Percentiles rank a stretch among this genome's conserved stretches.
Evolutionary conservation across 1,140 invertebrate species (phyloP).

Genomic region (Drusus annulatus): DNA sequence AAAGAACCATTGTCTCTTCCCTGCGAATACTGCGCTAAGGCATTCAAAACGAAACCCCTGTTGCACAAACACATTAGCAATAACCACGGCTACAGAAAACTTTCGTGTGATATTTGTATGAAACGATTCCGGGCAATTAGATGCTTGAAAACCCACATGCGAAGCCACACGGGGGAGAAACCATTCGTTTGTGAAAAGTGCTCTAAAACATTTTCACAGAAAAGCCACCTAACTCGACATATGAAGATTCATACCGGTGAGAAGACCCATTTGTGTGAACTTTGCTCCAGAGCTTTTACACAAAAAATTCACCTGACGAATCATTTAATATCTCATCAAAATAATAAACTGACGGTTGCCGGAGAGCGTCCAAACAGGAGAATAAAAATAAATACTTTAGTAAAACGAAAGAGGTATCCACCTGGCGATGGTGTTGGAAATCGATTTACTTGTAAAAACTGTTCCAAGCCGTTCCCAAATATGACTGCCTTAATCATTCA

Average conservation of each 20-base stretch:
- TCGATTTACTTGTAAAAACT: background rate
- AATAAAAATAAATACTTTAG: no score
- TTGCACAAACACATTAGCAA: no score
- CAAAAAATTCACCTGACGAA: no score
- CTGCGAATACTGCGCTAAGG: no score
- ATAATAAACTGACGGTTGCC: no score
- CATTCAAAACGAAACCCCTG: no score
- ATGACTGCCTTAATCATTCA: background rate
- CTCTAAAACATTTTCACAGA: background rate
- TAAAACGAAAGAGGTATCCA: no score
- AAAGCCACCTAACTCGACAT: constrained; percentile 4
- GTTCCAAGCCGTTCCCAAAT: background rate
- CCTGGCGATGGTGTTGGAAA: no score
- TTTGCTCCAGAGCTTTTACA: background rate
- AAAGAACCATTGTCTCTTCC: no score
- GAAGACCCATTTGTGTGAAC: background rate
- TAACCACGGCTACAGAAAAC: background rate
- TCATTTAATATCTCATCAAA: no score
- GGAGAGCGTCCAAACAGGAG: no score
- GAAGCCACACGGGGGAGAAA: background rate
- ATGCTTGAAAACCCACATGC: background rate
- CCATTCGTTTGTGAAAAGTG: background rate
- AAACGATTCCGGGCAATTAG: background rate
- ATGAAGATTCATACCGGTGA: background rate
- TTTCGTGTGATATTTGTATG: background rate